Conservation (phyloP, 2,888 invertebrate species). For the Lochmaea crataegi region DNA sequence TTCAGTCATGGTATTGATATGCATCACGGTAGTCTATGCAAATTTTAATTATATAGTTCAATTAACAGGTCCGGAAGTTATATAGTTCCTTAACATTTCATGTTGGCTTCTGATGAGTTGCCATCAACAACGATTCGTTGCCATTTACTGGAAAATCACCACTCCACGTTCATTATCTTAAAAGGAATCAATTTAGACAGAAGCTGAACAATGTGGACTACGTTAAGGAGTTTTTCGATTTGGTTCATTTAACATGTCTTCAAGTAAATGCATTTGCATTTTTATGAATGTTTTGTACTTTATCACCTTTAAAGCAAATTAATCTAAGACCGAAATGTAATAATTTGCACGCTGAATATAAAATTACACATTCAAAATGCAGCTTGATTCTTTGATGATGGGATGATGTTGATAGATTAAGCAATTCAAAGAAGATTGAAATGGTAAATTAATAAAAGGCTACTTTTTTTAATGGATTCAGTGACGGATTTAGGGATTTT, state of each 20-base stretch:
- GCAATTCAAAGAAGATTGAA: slow-evolving; percentile 11
- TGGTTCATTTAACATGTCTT: not conserved
- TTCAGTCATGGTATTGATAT: slow-evolving; percentile 51
- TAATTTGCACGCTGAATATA: slow-evolving; percentile 1
- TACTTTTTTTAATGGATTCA: slow-evolving; percentile 20
- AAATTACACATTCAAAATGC: slow-evolving; percentile 3
- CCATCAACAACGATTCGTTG: slow-evolving; percentile 15
- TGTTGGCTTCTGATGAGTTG: slow-evolving; percentile 23
- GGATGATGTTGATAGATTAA: slow-evolving; percentile 18
- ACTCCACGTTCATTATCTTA: not conserved
- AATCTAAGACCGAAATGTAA: not conserved
- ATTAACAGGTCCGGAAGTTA: slow-evolving; percentile 53
- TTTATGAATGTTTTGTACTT: not conserved
- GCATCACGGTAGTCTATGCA: slow-evolving; percentile 57
- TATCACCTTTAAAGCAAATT: not conserved
- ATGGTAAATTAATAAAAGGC: slow-evolving; percentile 18
- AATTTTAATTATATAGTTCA: slow-evolving; percentile 58
- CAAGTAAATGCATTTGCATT: no score
- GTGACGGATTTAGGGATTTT: not conserved
- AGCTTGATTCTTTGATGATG: slow-evolving; percentile 13
- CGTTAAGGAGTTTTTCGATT: not conserved
- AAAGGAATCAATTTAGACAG: not conserved
- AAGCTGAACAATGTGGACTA: not conserved
- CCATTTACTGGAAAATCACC: slow-evolving; percentile 20
- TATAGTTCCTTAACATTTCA: slow-evolving; percentile 21